These are phyloP conservation scores for Drosophila equinoxialis DNA, from an alignment of 1,140 invertebrate genomes.

Conservation along the genomic window DNA sequence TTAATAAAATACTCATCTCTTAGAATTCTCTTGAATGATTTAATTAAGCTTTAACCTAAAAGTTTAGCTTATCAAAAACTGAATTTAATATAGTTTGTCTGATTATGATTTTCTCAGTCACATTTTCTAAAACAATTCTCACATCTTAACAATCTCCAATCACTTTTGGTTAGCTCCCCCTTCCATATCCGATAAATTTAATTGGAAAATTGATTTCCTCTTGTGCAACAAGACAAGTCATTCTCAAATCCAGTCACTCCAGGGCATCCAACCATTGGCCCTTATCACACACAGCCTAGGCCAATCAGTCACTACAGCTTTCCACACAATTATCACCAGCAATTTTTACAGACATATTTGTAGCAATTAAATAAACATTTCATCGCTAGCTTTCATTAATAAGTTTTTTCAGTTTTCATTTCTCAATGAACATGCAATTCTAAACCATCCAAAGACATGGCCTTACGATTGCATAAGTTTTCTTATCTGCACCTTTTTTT, in stretches of 20 bases:
- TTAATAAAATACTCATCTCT: too few relatives aligned
- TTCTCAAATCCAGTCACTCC: neutral
- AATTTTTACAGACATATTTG: conserved; percentile 35
- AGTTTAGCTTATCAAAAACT: too few relatives aligned
- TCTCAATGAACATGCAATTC: conserved; percentile 50
- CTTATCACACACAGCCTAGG: conserved; percentile 42
- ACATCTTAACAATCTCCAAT: neutral
- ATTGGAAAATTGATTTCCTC: conserved; percentile 62
- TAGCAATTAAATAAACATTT: conserved; percentile 39
- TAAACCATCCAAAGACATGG: conserved; percentile 24
- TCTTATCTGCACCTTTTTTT: conserved; percentile 43
- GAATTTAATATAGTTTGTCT: too few relatives aligned
- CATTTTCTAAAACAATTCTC: neutral
- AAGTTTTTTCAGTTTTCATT: conserved; percentile 70
- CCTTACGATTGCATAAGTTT: conserved; percentile 58
- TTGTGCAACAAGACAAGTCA: conserved; percentile 48
- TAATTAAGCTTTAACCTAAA: too few relatives aligned
- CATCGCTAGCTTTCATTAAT: conserved; percentile 64
- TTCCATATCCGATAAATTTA: conserved; percentile 10
- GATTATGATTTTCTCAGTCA: neutral
- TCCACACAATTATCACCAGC: conserved; percentile 63
- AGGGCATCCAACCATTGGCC: neutral
- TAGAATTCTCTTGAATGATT: too few relatives aligned
- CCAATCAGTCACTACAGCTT: conserved; percentile 64
- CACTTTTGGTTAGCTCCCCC: neutral